phyloP scores from a whole-genome alignment of 2,797 vertebrate genomes.

The Otolemur crassicaudatus region DNA sequence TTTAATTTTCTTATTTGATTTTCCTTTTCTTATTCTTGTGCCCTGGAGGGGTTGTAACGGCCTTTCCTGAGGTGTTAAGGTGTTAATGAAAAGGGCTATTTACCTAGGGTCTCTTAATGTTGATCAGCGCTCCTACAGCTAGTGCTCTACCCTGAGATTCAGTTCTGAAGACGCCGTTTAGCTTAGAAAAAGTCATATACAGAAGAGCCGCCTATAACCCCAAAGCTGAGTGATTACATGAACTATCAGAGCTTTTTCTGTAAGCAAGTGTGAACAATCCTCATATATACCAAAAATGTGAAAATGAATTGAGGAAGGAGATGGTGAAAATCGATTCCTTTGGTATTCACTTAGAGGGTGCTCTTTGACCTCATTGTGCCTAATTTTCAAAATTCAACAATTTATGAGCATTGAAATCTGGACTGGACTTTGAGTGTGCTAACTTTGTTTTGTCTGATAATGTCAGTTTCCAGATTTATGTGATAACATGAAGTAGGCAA shows the following conservation, averaged over 20 bases:
- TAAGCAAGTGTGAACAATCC: neutral
- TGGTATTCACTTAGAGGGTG: neutral
- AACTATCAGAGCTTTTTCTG: neutral
- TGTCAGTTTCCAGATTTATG: constrained; percentile 31
- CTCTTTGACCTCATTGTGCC: neutral
- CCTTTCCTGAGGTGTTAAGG: neutral
- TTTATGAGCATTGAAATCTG: constrained; percentile 15
- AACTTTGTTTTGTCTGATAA: constrained; percentile 32
- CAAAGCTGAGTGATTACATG: constrained; percentile 12
- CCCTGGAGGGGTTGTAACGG: neutral
- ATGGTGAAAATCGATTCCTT: neutral
- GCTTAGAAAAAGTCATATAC: neutral
- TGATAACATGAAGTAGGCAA: neutral
- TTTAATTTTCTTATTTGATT: constrained; percentile 26
- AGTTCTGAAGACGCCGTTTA: constrained; percentile 32
- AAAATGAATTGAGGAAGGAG: constrained; percentile 15
- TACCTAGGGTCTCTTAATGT: neutral
- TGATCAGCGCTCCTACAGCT: neutral
- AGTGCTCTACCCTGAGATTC: neutral
- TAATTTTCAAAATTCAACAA: constrained; percentile 22
- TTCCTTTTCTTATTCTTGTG: constrained; percentile 22
- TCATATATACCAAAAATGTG: neutral
- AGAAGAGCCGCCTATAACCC: constrained; percentile 14
- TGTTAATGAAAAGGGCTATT: constrained; percentile 7
- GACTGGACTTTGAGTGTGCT: constrained; percentile 43